Evolutionary conservation across 1,140 invertebrate genomes (phyloP).

Genomic region (Microplitis demolitor): DNA sequence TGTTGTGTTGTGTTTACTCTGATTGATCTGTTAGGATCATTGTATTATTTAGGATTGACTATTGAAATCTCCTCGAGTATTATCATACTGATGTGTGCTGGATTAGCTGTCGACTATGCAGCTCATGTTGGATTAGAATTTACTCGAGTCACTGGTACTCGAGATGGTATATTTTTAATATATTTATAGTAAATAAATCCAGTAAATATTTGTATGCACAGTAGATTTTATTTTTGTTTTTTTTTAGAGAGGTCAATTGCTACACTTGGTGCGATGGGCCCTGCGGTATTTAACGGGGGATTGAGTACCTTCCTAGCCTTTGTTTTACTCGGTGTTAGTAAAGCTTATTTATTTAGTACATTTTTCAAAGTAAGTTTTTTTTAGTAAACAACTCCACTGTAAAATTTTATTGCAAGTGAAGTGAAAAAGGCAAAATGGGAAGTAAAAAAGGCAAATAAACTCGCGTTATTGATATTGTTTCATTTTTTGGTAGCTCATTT

Average conservation of each 20-base stretch:
- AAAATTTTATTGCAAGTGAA: no score
- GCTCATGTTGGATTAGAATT: constrained; percentile 66
- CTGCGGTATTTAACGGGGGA: constrained; percentile 63
- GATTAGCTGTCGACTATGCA: constrained; percentile 66
- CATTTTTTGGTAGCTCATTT: no score
- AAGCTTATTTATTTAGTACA: constrained; percentile 60
- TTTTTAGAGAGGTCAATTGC: constrained; percentile 51
- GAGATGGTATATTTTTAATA: constrained; percentile 45
- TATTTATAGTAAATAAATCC: no score
- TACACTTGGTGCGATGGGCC: constrained; percentile 58
- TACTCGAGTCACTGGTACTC: constrained; percentile 55
- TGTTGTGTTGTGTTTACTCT: constrained; percentile 64
- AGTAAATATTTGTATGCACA: background rate
- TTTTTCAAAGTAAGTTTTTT: constrained; percentile 60
- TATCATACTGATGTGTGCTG: constrained; percentile 58
- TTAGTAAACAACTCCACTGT: background rate
- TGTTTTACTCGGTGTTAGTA: constrained; percentile 56
- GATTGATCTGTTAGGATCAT: constrained; percentile 63
- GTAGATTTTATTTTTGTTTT: constrained; percentile 2
- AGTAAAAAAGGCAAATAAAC: no score
- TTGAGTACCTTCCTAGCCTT: constrained; percentile 64
- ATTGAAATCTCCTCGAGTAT: constrained; percentile 67
- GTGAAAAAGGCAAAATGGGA: no score
- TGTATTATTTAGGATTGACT: constrained; percentile 65
- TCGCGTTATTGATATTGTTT: no score